These are phyloP conservation scores for Rhagonycha lutea DNA, from an alignment of 2,888 invertebrate genomes.

Conservation along the genomic window DNA sequence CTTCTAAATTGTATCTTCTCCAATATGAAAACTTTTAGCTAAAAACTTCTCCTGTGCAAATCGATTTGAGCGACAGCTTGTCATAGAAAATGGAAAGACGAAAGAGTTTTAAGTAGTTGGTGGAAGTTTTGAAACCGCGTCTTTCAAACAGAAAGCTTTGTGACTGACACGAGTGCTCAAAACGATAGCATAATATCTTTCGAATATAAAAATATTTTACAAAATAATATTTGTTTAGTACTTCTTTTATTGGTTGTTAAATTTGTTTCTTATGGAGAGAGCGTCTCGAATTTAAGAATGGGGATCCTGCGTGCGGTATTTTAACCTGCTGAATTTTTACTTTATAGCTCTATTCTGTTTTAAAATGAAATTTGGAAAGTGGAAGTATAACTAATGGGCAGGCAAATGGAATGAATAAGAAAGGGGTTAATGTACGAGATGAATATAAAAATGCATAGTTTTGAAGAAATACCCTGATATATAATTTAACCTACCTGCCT, in stretches of 20 bases:
- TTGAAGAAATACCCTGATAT: too few species aligned
- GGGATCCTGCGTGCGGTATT: background rate
- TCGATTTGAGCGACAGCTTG: slow-evolving; percentile 55
- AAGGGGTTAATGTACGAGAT: too few species aligned
- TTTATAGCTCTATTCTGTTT: background rate
- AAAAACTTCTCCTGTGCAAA: slow-evolving; percentile 36
- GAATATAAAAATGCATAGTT: too few species aligned
- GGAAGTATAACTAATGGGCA: too few species aligned
- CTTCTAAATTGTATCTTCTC: slow-evolving; percentile 47
- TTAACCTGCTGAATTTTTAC: background rate
- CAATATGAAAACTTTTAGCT: slow-evolving; percentile 48
- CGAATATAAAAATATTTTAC: slow-evolving; percentile 3
- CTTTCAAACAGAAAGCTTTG: slow-evolving; percentile 50
- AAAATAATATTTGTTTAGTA: background rate
- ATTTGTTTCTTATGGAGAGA: background rate
- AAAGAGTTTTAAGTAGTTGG: slow-evolving; percentile 57
- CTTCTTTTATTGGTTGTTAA: background rate
- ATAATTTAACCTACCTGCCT: too few species aligned
- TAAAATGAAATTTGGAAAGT: background rate
- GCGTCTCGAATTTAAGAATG: background rate
- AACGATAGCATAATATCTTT: slow-evolving; percentile 13
- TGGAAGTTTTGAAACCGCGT: slow-evolving; percentile 53
- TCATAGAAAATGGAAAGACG: slow-evolving; percentile 55
- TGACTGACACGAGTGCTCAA: slow-evolving; percentile 45
- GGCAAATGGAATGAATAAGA: too few species aligned